Evolutionary conservation across 2,888 invertebrate genomes (phyloP).

Genomic region (Sesia bembeciformis): DNA sequence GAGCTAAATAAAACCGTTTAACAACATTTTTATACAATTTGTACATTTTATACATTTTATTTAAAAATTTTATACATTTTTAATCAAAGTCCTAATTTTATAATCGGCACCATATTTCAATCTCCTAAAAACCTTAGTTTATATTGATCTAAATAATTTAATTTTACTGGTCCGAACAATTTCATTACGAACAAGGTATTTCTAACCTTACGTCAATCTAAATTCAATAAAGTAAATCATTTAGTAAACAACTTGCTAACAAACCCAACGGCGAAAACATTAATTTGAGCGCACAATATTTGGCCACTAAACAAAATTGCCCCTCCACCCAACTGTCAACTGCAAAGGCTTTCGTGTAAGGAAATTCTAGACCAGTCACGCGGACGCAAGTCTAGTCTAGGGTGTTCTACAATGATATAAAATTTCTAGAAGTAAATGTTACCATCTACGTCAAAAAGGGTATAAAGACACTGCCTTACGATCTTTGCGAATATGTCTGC

Average conservation of each 20-base stretch:
- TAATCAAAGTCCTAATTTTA: too few species aligned
- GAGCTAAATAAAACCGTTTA: too few species aligned
- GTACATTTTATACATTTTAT: too few species aligned
- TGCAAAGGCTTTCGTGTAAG: slow-evolving; percentile 55
- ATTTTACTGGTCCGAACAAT: neutral
- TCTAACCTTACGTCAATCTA: neutral
- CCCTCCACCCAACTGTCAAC: slow-evolving; percentile 45
- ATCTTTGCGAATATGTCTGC: too few species aligned
- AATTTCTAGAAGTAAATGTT: slow-evolving; percentile 7
- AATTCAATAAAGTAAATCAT: neutral
- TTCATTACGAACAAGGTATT: neutral
- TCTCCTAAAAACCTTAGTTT: too few species aligned
- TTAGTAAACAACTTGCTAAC: slow-evolving; percentile 30
- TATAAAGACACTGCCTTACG: too few species aligned
- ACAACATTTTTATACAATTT: too few species aligned
- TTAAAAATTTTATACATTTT: too few species aligned
- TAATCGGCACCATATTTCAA: too few species aligned
- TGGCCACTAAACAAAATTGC: slow-evolving; percentile 37
- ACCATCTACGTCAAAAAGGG: too few species aligned
- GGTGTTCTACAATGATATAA: slow-evolving; percentile 10
- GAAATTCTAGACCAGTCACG: slow-evolving; percentile 47
- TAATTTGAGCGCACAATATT: slow-evolving; percentile 52
- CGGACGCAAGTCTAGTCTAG: slow-evolving; percentile 27
- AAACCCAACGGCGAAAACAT: slow-evolving; percentile 41
- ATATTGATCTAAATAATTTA: too few species aligned